A percentile compares a stretch with the other conserved stretches of the same genome.
Evolutionary conservation across 2,888 invertebrate genomes (phyloP).

Genomic region (Drosophila nigritarsus): DNA sequence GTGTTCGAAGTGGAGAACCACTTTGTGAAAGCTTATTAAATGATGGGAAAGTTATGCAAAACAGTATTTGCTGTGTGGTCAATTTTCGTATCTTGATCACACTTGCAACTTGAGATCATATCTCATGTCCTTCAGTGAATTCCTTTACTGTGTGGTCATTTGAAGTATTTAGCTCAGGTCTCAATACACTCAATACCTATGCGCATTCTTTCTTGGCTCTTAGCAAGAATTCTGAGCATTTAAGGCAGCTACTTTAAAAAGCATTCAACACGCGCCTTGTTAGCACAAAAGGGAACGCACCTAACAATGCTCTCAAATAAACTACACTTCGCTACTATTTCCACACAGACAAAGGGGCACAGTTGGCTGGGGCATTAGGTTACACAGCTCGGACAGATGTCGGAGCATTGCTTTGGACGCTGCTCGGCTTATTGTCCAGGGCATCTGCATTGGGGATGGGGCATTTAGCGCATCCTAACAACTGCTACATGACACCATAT

Average conservation of each 20-base stretch:
- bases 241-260: conserved; percentile 49
- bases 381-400: conserved; percentile 74
- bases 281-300: conserved; percentile 58
- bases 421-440: conserved; percentile 9
- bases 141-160: conserved; percentile 46
- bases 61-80: background rate
- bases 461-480: conserved; percentile 78
- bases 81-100: background rate
- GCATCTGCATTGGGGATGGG: conserved; percentile 41
- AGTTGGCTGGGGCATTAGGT: conserved; percentile 62
- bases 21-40: background rate
- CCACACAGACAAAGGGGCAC: conserved; percentile 31
- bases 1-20: background rate
- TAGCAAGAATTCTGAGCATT: conserved; percentile 38
- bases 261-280: conserved; percentile 67
- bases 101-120: conserved; percentile 18
- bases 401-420: conserved; percentile 23
- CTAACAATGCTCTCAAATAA: conserved; percentile 47
- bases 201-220: conserved; percentile 26
- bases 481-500: conserved; percentile 80
- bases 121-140: conserved; percentile 16
- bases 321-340: conserved; percentile 51
- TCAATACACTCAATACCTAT: conserved; percentile 22
- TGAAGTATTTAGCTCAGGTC: conserved; percentile 17
- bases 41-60: background rate